Evolutionary conservation across 2,888 invertebrate genomes (phyloP).

Genomic region (Cataglyphis albicans): DNA sequence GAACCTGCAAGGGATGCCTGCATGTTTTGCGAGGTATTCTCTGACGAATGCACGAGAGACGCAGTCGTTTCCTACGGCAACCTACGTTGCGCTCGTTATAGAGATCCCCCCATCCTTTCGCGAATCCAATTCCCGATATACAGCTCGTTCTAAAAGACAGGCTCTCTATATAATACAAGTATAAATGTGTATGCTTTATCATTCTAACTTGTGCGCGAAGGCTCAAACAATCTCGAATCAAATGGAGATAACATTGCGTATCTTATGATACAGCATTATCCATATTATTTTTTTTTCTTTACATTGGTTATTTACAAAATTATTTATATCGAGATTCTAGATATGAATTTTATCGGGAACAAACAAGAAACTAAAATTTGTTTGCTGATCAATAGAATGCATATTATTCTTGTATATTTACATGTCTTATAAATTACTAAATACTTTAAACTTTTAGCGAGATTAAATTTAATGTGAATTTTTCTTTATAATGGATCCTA

Average conservation of each 20-base stretch:
- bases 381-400: background rate
- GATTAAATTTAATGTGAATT: background rate
- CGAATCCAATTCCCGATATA: conserved; percentile 28
- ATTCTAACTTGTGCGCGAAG: conserved; percentile 29
- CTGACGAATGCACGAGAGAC: conserved; percentile 64
- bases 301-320: background rate
- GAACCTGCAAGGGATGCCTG: conserved; percentile 42
- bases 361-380: background rate
- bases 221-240: background rate
- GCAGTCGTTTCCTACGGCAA: conserved; percentile 41
- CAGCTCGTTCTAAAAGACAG: background rate
- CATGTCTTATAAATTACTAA: background rate
- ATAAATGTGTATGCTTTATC: conserved; percentile 33
- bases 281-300: background rate
- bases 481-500: background rate
- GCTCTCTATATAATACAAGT: conserved; percentile 24
- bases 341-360: background rate
- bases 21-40: conserved; percentile 24
- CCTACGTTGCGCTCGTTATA: conserved; percentile 15
- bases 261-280: background rate
- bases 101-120: background rate
- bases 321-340: background rate
- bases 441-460: background rate
- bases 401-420: too few relatives aligned
- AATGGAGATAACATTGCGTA: background rate